A percentile compares a stretch with the other conserved stretches of the same genome.
Evolutionary conservation across 2,113 vertebrate genomes (phyloP).

Genomic region (Centropus bengalensis): DNA sequence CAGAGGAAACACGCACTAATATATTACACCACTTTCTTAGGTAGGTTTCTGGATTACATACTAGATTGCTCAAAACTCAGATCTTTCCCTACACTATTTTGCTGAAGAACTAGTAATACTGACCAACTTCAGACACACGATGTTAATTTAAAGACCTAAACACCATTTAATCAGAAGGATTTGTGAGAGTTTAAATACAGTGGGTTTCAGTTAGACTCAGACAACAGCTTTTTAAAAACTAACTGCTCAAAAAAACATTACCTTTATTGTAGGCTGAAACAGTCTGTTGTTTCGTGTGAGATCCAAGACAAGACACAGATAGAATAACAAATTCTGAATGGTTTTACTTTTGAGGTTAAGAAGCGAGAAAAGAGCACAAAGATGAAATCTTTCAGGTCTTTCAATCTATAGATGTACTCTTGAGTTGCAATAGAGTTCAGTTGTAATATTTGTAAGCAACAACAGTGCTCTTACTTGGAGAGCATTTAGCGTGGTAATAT

Average conservation of each 20-base stretch:
- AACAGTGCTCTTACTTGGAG: not conserved
- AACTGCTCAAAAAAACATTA: not conserved
- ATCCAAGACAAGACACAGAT: not conserved
- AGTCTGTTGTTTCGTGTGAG: not conserved
- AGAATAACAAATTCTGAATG: not conserved
- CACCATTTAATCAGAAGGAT: not conserved
- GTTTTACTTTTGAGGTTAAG: not conserved
- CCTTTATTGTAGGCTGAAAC: not conserved
- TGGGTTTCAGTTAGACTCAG: not conserved
- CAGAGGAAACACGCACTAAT: not conserved
- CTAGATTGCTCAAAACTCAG: not conserved
- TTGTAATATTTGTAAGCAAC: not conserved
- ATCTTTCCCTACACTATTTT: not conserved
- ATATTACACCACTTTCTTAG: not conserved
- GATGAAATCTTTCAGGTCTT: not conserved
- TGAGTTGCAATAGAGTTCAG: not conserved
- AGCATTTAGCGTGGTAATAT: not conserved
- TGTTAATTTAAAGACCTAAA: not conserved
- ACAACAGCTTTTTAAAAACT: not conserved
- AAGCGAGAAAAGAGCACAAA: not conserved
- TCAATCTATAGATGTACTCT: not conserved
- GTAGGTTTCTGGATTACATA: not conserved
- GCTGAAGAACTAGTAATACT: not conserved
- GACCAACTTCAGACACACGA: not conserved
- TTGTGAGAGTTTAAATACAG: not conserved